These are phyloP conservation scores for Corythornis madagascariensis DNA, from an alignment of 2,113 vertebrate species.

Conservation along the genomic window DNA sequence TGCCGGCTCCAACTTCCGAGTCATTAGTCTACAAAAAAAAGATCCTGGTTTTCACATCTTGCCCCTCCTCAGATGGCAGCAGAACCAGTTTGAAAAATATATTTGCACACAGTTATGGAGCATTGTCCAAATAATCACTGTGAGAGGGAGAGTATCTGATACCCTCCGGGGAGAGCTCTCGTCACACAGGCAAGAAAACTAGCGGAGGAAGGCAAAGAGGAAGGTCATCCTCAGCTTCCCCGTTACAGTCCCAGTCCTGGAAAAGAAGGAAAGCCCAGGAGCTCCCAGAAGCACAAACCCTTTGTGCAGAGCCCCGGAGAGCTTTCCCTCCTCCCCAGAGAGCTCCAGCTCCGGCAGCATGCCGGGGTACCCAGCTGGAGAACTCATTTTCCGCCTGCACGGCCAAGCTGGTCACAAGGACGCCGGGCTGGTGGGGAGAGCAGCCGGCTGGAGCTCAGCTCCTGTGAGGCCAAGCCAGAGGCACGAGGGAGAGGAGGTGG, in stretches of 20 bases:
- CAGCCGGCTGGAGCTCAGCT: neutral
- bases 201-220: neutral
- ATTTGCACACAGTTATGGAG: neutral
- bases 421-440: neutral
- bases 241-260: neutral
- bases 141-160: rapidly evolving
- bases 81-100: neutral
- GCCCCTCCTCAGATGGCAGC: neutral
- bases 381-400: neutral
- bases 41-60: neutral
- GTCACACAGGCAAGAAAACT: rapidly evolving
- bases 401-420: neutral
- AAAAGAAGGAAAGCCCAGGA: neutral
- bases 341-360: neutral
- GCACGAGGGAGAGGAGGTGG: neutral
- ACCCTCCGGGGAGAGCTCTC: rapidly evolving
- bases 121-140: neutral
- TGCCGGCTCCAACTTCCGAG: neutral
- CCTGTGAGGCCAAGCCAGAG: neutral
- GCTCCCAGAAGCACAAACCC: neutral
- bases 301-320: rapidly evolving
- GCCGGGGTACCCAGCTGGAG: neutral
- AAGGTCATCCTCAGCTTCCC: neutral
- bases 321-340: neutral
- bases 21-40: neutral